A percentile compares a stretch with the other conserved stretches of the same genome.
Evolutionary conservation across 2,888 invertebrate genomes (phyloP).

Genomic region (Machimus atricapillus): DNA sequence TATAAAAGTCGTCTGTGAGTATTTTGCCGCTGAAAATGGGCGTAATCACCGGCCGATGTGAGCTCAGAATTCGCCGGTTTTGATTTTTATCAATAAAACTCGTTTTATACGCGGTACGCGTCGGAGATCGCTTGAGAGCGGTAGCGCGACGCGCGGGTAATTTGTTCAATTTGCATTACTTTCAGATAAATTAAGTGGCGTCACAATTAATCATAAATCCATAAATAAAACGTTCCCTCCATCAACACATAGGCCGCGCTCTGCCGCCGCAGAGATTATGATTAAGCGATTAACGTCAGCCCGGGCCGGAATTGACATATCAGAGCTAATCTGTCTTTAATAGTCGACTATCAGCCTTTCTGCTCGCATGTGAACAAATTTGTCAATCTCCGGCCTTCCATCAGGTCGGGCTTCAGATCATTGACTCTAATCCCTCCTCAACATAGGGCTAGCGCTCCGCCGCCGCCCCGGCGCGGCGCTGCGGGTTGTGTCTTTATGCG

Average conservation of each 20-base stretch:
- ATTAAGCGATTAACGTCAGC: slow-evolving; percentile 39
- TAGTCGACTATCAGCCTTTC: background rate
- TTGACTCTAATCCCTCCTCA: slow-evolving; percentile 15
- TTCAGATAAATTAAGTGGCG: slow-evolving; percentile 11
- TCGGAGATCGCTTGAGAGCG: background rate
- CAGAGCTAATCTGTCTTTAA: slow-evolving; percentile 35
- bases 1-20: background rate
- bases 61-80: background rate
- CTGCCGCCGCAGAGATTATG: slow-evolving; percentile 20
- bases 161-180: slow-evolving; percentile 19
- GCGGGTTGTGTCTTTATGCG: background rate
- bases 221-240: slow-evolving; percentile 17
- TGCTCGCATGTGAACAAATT: slow-evolving; percentile 32
- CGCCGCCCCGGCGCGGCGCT: background rate
- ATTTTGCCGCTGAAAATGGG: background rate
- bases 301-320: slow-evolving; percentile 25
- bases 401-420: slow-evolving; percentile 10
- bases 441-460: background rate
- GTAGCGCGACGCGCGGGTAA: background rate
- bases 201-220: slow-evolving; percentile 30
- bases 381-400: slow-evolving; percentile 19
- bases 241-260: slow-evolving; percentile 1
- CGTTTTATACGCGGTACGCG: background rate
- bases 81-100: slow-evolving; percentile 8
- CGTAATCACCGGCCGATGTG: background rate